phyloP scores from a whole-genome alignment of 1,140 invertebrate genomes.

The Centruroides sculpturatus region DNA sequence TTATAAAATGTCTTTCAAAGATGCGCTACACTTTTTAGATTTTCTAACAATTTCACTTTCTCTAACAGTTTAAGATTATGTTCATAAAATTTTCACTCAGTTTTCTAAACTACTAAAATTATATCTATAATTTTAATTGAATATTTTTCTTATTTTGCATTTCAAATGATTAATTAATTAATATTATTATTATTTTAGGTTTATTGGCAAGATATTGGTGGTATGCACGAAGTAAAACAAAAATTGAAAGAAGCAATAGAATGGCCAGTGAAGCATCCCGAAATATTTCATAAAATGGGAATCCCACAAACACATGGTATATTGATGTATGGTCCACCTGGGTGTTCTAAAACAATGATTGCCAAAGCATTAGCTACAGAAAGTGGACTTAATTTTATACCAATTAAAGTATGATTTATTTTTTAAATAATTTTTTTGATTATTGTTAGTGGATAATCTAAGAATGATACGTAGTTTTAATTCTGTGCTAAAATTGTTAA shows the following conservation, averaged over 20 bases:
- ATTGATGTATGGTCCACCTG: slow-evolving; percentile 40
- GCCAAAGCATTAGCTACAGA: slow-evolving; percentile 41
- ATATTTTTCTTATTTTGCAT: too few relatives aligned
- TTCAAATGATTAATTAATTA: too few relatives aligned
- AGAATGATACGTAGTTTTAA: too few relatives aligned
- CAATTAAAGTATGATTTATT: slow-evolving; percentile 57
- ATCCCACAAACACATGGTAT: slow-evolving; percentile 41
- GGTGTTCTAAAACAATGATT: slow-evolving; percentile 41
- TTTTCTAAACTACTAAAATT: too few relatives aligned
- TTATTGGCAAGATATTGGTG: slow-evolving; percentile 81
- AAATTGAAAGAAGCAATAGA: slow-evolving; percentile 79
- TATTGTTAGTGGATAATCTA: too few relatives aligned
- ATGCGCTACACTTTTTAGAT: too few relatives aligned
- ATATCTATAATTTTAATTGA: too few relatives aligned
- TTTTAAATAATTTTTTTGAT: background rate
- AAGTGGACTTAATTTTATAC: slow-evolving; percentile 63
- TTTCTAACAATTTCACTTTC: too few relatives aligned
- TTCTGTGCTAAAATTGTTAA: too few relatives aligned
- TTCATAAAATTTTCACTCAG: too few relatives aligned
- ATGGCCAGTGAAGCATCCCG: slow-evolving; percentile 70
- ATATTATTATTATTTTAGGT: slow-evolving; percentile 29
- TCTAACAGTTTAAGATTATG: too few relatives aligned
- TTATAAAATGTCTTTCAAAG: too few relatives aligned
- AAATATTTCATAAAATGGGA: slow-evolving; percentile 36
- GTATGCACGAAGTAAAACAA: slow-evolving; percentile 69